These are phyloP conservation scores for Catocala fraxini DNA, from an alignment of 2,888 invertebrate genomes.

Conservation along the genomic window DNA sequence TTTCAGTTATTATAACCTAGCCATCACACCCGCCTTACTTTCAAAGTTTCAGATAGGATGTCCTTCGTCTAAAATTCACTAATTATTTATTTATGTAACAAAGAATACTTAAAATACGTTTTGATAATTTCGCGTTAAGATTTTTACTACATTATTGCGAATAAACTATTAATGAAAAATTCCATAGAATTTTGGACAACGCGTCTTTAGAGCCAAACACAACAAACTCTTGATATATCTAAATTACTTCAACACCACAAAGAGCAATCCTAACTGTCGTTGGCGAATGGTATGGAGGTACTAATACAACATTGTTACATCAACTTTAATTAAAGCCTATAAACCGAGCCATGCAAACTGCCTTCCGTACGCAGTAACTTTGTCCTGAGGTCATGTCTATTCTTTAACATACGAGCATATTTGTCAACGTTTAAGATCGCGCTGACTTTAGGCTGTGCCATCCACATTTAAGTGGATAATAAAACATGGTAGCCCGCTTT, in stretches of 20 bases:
- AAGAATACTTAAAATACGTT: too few species aligned
- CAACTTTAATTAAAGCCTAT: constrained; percentile 59
- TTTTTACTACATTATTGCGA: too few species aligned
- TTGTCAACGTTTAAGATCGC: constrained; percentile 55
- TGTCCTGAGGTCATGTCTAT: constrained; percentile 47
- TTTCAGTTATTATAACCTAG: too few species aligned
- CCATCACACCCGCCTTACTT: too few species aligned
- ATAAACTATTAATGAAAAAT: too few species aligned
- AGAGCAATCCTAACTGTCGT: constrained; percentile 38
- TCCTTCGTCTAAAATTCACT: too few species aligned
- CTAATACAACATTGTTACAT: constrained; percentile 47
- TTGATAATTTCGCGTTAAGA: too few species aligned
- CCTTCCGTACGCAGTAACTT: constrained; percentile 48
- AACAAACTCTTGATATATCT: constrained; percentile 1
- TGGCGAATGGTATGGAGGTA: constrained; percentile 31
- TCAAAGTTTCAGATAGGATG: too few species aligned
- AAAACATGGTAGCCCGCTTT: constrained; percentile 80
- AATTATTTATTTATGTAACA: too few species aligned
- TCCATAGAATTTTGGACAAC: too few species aligned
- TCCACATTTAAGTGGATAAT: constrained; percentile 73
- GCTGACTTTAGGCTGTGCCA: constrained; percentile 54
- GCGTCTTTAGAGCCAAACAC: too few species aligned
- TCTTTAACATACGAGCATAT: constrained; percentile 38
- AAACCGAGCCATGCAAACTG: constrained; percentile 51
- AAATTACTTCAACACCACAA: constrained; percentile 26